Conservation (phyloP, 1,140 invertebrate genomes). For the Drosophila baimaii region DNA sequence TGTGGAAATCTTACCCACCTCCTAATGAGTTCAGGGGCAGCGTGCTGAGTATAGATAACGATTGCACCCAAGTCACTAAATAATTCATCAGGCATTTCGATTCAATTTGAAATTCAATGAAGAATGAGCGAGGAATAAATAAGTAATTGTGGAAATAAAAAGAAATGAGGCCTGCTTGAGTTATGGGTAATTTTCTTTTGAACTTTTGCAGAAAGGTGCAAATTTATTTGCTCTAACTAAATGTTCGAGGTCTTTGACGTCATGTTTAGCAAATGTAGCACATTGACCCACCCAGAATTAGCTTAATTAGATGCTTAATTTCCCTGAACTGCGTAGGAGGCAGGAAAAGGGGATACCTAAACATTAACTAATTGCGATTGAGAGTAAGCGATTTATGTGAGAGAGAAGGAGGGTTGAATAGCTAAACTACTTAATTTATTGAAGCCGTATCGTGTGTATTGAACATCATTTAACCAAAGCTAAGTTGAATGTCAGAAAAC, state of each 20-base stretch:
- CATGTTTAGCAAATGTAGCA: constrained; percentile 12
- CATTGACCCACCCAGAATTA: constrained; percentile 24
- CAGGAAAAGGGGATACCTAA: constrained; percentile 4
- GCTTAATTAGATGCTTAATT: constrained; percentile 37
- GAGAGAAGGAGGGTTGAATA: background rate
- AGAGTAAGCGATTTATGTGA: constrained; percentile 12
- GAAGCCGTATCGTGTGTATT: constrained; percentile 46
- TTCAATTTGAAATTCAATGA: constrained; percentile 36
- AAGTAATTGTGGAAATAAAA: constrained; percentile 30
- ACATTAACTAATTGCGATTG: constrained; percentile 38
- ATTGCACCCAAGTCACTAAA: constrained; percentile 38
- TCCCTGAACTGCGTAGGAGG: constrained; percentile 1
- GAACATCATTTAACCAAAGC: constrained; percentile 43
- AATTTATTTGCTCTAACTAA: constrained; percentile 22
- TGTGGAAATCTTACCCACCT: constrained; percentile 5
- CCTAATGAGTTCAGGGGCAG: constrained; percentile 68
- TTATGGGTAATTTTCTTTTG: background rate
- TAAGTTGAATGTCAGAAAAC: background rate
- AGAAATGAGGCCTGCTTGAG: constrained; percentile 13
- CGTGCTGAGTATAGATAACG: constrained; percentile 21
- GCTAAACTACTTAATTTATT: constrained; percentile 47
- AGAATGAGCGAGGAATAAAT: constrained; percentile 28
- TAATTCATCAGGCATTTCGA: constrained; percentile 47
- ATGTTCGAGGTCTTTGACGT: constrained; percentile 25
- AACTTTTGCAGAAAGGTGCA: constrained; percentile 33